A percentile compares a stretch with the other conserved stretches of the same genome.
These are phyloP conservation scores for Polyommatus iphigenia DNA, from an alignment of 2,888 invertebrate species.

Conservation along the genomic window DNA sequence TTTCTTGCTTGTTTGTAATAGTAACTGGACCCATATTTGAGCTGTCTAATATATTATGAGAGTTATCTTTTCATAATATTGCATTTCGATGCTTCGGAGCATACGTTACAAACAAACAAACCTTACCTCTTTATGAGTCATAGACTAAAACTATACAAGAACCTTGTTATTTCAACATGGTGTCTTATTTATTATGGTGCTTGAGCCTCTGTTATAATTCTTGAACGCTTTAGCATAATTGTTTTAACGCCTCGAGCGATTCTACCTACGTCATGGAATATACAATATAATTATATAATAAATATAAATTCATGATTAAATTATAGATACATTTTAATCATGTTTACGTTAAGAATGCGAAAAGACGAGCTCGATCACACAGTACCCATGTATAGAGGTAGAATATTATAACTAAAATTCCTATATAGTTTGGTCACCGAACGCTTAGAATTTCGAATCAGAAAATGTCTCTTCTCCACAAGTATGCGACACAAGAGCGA, in stretches of 20 bases:
- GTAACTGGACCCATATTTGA: no score
- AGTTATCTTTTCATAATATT: neutral
- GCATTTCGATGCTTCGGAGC: neutral
- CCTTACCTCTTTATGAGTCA: neutral
- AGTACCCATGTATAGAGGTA: no score
- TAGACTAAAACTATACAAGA: neutral
- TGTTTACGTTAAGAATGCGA: neutral
- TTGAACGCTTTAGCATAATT: slow-evolving; percentile 3
- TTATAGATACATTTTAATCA: neutral
- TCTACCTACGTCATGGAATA: slow-evolving; percentile 6
- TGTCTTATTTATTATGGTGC: neutral
- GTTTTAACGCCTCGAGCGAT: neutral
- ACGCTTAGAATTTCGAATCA: neutral
- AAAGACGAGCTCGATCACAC: neutral
- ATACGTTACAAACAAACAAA: neutral
- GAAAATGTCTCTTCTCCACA: no score
- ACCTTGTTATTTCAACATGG: neutral
- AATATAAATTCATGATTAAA: neutral
- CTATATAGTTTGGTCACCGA: neutral
- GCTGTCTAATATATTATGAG: neutral
- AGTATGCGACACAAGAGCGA: no score
- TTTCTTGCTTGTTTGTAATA: no score
- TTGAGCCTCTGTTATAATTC: neutral
- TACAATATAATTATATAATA: neutral
- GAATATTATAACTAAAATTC: neutral